Base-by-base conservation (phyloP, 2,888 invertebrate genomes). In the Athetis lepigone region DNA sequence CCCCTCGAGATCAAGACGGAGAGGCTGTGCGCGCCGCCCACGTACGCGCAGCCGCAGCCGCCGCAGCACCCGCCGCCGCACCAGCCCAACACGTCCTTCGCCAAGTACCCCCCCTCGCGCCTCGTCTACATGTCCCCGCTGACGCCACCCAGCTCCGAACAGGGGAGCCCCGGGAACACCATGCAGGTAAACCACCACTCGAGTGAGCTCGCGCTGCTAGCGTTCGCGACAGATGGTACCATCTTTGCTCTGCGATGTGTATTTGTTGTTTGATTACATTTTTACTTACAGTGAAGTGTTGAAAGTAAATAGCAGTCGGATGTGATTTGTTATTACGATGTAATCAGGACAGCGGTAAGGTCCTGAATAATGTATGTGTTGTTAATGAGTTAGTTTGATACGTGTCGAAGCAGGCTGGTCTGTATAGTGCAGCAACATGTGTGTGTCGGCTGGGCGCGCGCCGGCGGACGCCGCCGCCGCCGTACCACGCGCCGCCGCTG, bases 71-170 rank as follows among this genome's bases (percentile, higher is more conserved):
- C 91, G 64, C 90, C 88, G 59, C 90, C 86, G 64, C 93, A 90
- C 60, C 92, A 88, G 55, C 89, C 90, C 45, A 85, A 89, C 51
- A 76, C 90, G 6, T 82, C 91, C 13, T 93, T 89, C 85, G 91
- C 93, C 78, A 92, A 94, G 82, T 95, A 95, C 81, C 94, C 94
- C 51, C 91, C 91, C 23, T 91, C 89, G 79, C 90, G 95, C 75
- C 92, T 94, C 70, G 92, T 97, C 95, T 98, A 98, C 92, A 97
- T 97, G 89, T 97, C 98, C 42, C 98, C 98, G 42, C 93, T 98
- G 83, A 98, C 98, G 77, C 98, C 98, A 42, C 98, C 98, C 76
- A 97, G 97, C 88, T 98, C 98, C 60, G 98, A 98, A 88, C 98
- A 98, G 66, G 98, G 98, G 72, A 97, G 97, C 81, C 97, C 98